phyloP scores from a whole-genome alignment of 1,140 invertebrate species.

The Drosophila fuyamai region DNA sequence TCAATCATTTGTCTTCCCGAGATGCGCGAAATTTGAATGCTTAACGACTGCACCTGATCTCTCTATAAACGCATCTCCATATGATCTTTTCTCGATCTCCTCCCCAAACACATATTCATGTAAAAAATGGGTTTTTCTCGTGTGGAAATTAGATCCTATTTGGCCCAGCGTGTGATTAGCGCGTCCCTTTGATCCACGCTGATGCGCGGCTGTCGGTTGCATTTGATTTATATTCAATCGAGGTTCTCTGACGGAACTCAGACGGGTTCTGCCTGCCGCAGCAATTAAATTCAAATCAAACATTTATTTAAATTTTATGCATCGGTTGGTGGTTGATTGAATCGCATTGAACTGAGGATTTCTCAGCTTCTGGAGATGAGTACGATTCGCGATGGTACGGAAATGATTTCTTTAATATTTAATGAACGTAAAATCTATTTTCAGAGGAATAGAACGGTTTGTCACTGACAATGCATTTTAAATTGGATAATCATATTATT shows the following conservation, averaged over 20 bases:
- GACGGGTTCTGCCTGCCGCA: slow-evolving; percentile 27
- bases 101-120: slow-evolving; percentile 11
- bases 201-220: slow-evolving; percentile 28
- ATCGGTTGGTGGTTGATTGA: slow-evolving; percentile 76
- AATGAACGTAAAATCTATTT: too few species aligned
- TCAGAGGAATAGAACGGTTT: too few species aligned
- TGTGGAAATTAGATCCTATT: slow-evolving; percentile 83
- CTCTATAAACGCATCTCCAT: slow-evolving; percentile 68
- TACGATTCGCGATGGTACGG: not conserved
- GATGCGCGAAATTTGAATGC: slow-evolving; percentile 81
- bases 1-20: slow-evolving; percentile 75
- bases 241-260: slow-evolving; percentile 19
- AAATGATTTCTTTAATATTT: not conserved
- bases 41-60: slow-evolving; percentile 62
- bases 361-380: slow-evolving; percentile 31
- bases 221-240: slow-evolving; percentile 81
- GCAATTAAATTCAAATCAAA: slow-evolving; percentile 83
- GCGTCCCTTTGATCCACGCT: slow-evolving; percentile 68
- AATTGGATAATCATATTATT: too few species aligned
- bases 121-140: slow-evolving; percentile 63
- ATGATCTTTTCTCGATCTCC: slow-evolving; percentile 12
- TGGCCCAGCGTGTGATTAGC: slow-evolving; percentile 82
- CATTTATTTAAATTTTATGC: slow-evolving; percentile 83
- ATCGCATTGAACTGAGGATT: slow-evolving; percentile 29
- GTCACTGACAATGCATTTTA: too few species aligned